phyloP scores from a whole-genome alignment of 2,113 vertebrate species.

The Enhydra lutris region DNA sequence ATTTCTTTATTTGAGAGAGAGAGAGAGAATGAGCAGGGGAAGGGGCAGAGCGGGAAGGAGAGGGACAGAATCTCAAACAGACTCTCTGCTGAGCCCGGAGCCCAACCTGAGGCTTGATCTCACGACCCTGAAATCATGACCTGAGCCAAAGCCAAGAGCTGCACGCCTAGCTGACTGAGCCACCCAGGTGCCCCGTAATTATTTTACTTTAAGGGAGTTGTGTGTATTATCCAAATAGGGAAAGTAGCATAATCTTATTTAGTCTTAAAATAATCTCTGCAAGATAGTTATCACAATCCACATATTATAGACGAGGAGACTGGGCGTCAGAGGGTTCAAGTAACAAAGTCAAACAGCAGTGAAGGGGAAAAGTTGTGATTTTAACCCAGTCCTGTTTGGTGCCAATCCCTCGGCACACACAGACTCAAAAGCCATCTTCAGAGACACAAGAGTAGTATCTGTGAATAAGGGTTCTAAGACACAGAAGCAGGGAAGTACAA shows the following conservation, averaged over 20 bases:
- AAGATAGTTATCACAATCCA: background rate
- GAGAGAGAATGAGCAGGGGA: background rate
- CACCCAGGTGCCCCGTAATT: background rate
- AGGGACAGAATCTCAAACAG: background rate
- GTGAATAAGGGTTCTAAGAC: background rate
- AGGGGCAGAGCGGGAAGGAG: background rate
- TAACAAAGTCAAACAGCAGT: background rate
- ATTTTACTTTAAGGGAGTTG: background rate
- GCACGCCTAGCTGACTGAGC: background rate
- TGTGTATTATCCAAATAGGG: background rate
- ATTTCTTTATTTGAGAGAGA: background rate
- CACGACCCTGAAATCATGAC: background rate
- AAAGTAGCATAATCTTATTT: background rate
- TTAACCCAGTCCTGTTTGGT: background rate
- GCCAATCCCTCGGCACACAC: background rate
- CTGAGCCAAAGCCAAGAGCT: background rate
- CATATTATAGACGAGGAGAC: background rate
- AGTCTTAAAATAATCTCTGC: background rate
- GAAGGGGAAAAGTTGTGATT: background rate
- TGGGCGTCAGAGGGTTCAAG: background rate
- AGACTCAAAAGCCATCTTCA: background rate
- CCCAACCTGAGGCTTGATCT: background rate
- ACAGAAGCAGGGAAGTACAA: background rate
- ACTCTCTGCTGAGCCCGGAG: background rate
- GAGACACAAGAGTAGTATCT: background rate